Conservation (phyloP, 1,140 invertebrate genomes). For the Apis mellifera region Amel_HAv3.1 CM009941.2:2629001-2629500, state of each 20-base stretch:
- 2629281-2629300: too few relatives aligned
- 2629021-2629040: background rate
- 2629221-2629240: background rate
- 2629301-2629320: too few relatives aligned
- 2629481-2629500: background rate
- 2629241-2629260: background rate
- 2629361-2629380: too few relatives aligned
- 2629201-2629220: background rate
- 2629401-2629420: background rate
- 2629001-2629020: background rate
- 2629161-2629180: background rate
- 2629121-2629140: too few relatives aligned
- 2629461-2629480: background rate
- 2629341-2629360: too few relatives aligned
- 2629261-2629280: background rate
- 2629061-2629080: too few relatives aligned
- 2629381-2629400: background rate
- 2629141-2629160: background rate
- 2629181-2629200: background rate
- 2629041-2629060: background rate
- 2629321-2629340: too few relatives aligned
- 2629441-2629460: background rate
- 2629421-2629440: background rate
- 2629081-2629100: too few relatives aligned
- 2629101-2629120: too few relatives aligned